These are phyloP conservation scores for Chrosomus eos DNA, from an alignment of 2,797 vertebrate species.

Conservation along the genomic window DNA sequence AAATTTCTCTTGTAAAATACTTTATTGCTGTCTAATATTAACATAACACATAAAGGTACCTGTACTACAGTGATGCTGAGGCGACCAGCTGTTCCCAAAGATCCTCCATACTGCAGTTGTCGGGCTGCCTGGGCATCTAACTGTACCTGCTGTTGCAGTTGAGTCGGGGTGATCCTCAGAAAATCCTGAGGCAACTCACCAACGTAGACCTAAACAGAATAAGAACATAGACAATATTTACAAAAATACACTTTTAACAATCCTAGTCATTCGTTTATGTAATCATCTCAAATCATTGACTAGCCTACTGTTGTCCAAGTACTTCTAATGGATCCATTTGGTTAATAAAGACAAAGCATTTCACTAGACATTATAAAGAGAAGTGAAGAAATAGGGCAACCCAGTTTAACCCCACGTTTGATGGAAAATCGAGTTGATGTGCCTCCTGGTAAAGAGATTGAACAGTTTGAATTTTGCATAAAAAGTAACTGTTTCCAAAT, in stretches of 20 bases:
- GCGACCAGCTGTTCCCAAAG: constrained; percentile 85
- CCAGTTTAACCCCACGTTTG: not conserved
- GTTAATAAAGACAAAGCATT: not conserved
- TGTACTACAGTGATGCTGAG: constrained; percentile 96
- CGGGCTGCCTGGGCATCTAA: constrained; percentile 92
- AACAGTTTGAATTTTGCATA: not conserved
- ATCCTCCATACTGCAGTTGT: constrained; percentile 90
- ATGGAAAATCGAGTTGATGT: not conserved
- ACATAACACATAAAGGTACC: constrained; percentile 71
- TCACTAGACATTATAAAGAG: not conserved
- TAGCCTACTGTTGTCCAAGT: not conserved
- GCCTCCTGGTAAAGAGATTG: not conserved
- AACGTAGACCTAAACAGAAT: constrained; percentile 84
- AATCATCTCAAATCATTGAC: not conserved
- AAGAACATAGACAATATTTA: not conserved
- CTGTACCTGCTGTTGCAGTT: constrained; percentile 94
- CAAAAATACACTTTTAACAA: not conserved
- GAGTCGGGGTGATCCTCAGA: constrained; percentile 91
- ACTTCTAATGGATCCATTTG: not conserved
- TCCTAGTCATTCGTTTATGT: not conserved
- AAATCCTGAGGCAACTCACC: constrained; percentile 96
- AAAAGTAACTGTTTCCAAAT: not conserved
- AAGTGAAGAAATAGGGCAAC: not conserved
- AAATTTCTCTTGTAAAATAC: not conserved
- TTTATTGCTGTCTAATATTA: not conserved